Percentiles rank a stretch among this genome's conserved stretches.
Conservation (phyloP, 2,113 vertebrate species). For the Mastomys coucha region DNA sequence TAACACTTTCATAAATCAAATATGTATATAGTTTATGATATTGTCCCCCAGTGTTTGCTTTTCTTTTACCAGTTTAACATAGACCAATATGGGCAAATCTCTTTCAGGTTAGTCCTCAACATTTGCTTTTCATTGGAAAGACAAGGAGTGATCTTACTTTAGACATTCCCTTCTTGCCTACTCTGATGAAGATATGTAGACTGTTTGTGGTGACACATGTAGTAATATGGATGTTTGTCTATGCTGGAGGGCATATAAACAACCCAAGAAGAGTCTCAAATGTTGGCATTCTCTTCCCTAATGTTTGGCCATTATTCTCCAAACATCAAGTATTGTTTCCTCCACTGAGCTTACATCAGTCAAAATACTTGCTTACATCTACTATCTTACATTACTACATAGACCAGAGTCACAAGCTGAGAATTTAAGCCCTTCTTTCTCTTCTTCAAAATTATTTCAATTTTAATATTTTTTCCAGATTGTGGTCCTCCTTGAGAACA, state of each 20-base stretch:
- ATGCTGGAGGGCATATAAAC: no score
- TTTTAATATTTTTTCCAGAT: neutral
- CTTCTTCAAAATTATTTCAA: neutral
- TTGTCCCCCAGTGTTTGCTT: neutral
- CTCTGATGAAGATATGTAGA: neutral
- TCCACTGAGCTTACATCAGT: neutral
- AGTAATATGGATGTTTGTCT: no score
- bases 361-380: neutral
- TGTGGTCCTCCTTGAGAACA: neutral
- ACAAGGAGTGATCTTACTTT: accelerated
- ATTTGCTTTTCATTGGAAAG: neutral
- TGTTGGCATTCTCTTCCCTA: neutral
- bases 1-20: neutral
- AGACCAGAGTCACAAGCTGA: neutral
- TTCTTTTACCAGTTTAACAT: neutral
- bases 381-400: neutral
- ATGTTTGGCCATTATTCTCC: neutral
- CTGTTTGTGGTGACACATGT: no score
- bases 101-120: neutral
- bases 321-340: neutral
- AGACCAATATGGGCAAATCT: neutral
- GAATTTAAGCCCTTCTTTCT: neutral
- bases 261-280: neutral
- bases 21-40: neutral
- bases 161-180: neutral